Evolutionary conservation across 1,140 invertebrate species (phyloP), one percentile per base, ranked within the genome.

Genomic region (Polypedilum vanderplanki): DNA sequence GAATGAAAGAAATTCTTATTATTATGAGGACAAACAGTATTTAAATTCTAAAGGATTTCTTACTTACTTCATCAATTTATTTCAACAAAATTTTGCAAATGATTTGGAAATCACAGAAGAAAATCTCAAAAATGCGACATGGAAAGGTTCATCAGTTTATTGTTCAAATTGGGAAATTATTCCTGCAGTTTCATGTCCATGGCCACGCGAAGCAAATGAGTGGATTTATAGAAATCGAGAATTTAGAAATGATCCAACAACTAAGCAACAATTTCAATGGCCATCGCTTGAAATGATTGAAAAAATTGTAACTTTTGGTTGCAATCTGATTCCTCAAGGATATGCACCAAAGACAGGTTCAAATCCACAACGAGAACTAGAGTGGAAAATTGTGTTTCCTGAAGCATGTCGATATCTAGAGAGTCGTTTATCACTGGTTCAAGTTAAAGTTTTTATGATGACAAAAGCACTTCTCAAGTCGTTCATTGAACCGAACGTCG

Each of bases 341-440:
- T 89, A 86, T 80, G 81, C 85, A 7, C 85, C 86, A 1, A 90
- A 87, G 78, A 83, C 84, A 18, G 84, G 85, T 4, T 77, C 81
- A 2, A 89, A 90, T 79, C 81, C 83, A 0, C 82, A 87, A 41
- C 83, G 86, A 73, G 86, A 87, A 75, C 80, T 92, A 9, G 90
- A 93, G 79, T 93, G 91, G 91, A 88, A 88, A 78, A 82, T 93
- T 1, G 84, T 85, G 7, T 93, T 93, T 78, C 90, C 90, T 0
- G 87, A 88, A 73, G 90, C 90, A 0, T 90, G 92, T 80, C 84
- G 88, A 57, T 91, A 88, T 77, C 81, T 93, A 73, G 90, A 92
- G 78, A 88, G 87, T 0, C 87, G 87, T 76, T 85, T 93, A 81
- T 88, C 87, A 0, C 86, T 87, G 77, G 84, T 87, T 5, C 91